These are phyloP conservation scores for Eulemur rufifrons DNA, from an alignment of 2,113 vertebrate species.

Conservation along the genomic window DNA sequence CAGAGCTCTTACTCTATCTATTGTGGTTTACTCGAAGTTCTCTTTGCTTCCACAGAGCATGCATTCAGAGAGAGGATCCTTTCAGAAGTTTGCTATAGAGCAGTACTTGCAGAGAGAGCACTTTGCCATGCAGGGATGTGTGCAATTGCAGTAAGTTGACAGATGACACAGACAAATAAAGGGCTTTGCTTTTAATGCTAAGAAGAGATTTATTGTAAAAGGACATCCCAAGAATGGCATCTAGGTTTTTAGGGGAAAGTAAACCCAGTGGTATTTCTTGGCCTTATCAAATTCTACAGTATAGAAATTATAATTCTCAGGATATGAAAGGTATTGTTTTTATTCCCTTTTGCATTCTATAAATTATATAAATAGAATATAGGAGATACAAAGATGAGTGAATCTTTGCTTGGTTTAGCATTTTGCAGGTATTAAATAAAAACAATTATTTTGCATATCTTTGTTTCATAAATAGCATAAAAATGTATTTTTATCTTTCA, in stretches of 20 bases:
- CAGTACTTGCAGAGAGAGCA: neutral
- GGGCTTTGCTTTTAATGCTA: neutral
- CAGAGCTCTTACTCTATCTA: neutral
- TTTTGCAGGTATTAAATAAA: slow-evolving; percentile 22
- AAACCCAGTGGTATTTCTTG: neutral
- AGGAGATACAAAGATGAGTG: no score
- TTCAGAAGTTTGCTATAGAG: neutral
- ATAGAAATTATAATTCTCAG: neutral
- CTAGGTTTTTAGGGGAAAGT: neutral
- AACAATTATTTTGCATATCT: neutral
- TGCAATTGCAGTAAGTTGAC: neutral
- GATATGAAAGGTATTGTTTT: no score
- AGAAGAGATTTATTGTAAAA: neutral
- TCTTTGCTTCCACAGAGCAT: neutral
- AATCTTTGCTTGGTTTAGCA: no score
- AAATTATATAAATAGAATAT: no score
- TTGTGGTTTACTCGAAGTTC: neutral
- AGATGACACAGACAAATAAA: neutral
- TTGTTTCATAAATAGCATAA: neutral
- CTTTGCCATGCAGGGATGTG: neutral
- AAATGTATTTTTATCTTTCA: neutral
- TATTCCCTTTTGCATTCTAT: no score
- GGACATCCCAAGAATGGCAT: neutral
- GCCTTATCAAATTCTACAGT: neutral
- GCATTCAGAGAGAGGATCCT: neutral